These are phyloP conservation scores for Felis chaus DNA, from an alignment of 2,113 vertebrate genomes.

Conservation along the genomic window DNA sequence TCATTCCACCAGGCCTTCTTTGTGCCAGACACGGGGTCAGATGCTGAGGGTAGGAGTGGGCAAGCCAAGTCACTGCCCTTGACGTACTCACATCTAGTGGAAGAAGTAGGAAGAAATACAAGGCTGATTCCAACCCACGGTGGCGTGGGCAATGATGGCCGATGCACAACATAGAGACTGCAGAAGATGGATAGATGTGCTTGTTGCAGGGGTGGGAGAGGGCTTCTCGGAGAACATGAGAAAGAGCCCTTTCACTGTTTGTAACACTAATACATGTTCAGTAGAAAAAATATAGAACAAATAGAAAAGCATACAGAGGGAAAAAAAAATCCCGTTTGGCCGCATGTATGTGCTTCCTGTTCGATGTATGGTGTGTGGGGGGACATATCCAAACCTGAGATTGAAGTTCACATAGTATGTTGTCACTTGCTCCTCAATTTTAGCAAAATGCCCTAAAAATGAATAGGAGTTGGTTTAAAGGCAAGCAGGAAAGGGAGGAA, in stretches of 20 bases:
- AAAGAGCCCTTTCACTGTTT: background rate
- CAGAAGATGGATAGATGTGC: background rate
- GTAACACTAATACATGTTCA: background rate
- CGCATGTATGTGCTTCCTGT: background rate
- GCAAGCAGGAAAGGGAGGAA: background rate
- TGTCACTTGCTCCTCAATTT: background rate
- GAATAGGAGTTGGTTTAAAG: background rate
- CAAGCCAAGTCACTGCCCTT: background rate
- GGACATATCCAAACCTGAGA: background rate
- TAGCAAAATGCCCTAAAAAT: background rate
- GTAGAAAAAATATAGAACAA: background rate
- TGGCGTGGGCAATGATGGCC: background rate
- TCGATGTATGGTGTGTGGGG: background rate
- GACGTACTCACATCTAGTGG: background rate
- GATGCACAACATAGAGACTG: background rate
- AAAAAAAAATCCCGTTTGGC: background rate
- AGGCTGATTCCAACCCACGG: background rate
- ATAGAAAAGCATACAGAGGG: background rate
- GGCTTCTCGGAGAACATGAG: background rate
- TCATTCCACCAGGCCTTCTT: background rate
- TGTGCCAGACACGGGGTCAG: background rate
- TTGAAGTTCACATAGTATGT: background rate
- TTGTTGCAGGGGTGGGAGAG: background rate
- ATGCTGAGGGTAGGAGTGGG: background rate
- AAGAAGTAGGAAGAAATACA: background rate